Conservation (phyloP, 2,888 invertebrate genomes). For the Stramonita haemastoma region DNA sequence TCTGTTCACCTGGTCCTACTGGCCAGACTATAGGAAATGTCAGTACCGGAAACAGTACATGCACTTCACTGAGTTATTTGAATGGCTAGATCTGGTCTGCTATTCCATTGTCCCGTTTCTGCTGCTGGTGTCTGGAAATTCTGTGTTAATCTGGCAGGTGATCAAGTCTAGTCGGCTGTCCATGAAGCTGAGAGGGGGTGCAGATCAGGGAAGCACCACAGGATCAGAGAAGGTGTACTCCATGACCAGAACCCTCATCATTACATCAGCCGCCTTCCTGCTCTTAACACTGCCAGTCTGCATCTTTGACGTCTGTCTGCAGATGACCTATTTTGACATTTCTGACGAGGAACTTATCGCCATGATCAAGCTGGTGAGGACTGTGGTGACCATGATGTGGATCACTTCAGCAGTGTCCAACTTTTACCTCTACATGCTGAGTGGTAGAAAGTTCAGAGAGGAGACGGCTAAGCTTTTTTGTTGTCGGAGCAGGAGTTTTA, state of each 20-base stretch:
- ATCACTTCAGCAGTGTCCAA: background rate
- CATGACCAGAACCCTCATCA: background rate
- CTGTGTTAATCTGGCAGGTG: background rate
- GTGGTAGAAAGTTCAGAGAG: background rate
- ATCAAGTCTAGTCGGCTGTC: background rate
- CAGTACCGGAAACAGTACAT: background rate
- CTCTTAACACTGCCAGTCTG: background rate
- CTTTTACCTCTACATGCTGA: background rate
- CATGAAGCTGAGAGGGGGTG: background rate
- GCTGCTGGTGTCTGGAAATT: background rate
- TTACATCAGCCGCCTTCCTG: background rate
- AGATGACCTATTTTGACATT: background rate
- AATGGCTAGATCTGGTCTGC: slow-evolving; percentile 21
- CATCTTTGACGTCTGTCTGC: background rate
- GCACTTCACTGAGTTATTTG: background rate
- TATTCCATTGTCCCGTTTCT: background rate
- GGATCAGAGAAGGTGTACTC: background rate
- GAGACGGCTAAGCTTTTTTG: background rate
- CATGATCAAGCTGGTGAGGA: background rate
- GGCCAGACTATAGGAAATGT: background rate
- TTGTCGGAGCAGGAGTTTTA: background rate
- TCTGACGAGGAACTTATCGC: background rate
- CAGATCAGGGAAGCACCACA: background rate
- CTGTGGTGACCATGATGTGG: background rate
- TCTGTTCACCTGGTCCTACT: background rate